Evolutionary conservation across 2,888 invertebrate species (phyloP), one percentile per base, ranked within the genome.

Genomic region (Eulithis prunata): DNA sequence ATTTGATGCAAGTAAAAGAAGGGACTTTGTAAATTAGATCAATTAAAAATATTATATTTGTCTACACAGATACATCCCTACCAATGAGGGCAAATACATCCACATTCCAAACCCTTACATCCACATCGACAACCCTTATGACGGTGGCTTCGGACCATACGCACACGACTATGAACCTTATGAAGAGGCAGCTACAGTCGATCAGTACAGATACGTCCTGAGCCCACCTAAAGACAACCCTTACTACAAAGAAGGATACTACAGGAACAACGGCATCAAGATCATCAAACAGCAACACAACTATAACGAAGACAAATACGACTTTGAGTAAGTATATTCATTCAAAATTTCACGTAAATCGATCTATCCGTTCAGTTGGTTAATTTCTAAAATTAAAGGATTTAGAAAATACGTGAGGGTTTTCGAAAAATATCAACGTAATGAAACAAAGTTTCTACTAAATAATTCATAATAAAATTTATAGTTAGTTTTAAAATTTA

Each of bases 21-120:
- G 6, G 6, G 4, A 32, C 6, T 32, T 4, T 32, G 32, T 21
- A 51, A 41, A 52, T 28, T 43, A 55, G 3, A 53, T 57, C 54
- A 61, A 64, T 64, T 71, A 70, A 65, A 57, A 36, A 43, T 13
- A 11, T 13, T 2, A 43, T 54, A 72, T 71, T 69, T 73, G 43
- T 77, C 71, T 61, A 63, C 77, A 92, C 77, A 92, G 90, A 71
- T 95, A 95, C 79, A 91, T 77, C 56, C 93, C 93, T 4, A 79
- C 82, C 41, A 78, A 93, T 63, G 93, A 92, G 70, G 94, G 94
- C 3, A 93, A 89, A 81, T 94, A 94, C 77, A 78, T 92, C 41
- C 95, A 95, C 74, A 78, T 91, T 62, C 93, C 93, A 4, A 91
- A 92, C 71, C 93, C 93, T 0, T 94, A 94, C 81, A 87, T 90